Base-by-base conservation (phyloP, 2,888 invertebrate species). In the Callyntrura sp. region DNA sequence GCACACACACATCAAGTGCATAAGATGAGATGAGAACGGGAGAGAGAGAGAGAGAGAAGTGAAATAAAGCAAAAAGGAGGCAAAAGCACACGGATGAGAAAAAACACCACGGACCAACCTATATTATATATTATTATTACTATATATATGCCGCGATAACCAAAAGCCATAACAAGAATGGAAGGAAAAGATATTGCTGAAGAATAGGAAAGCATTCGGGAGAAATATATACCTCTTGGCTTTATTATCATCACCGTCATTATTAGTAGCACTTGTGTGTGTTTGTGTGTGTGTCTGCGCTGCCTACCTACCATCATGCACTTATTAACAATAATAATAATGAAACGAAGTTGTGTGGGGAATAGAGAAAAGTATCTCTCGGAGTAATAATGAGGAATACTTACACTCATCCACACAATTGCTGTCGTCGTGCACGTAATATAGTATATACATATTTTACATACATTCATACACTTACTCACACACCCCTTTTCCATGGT, bases 401-500 rank as follows among this genome's bases (percentile, higher is more conserved):
- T 43, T 17, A 43, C 43, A 1, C 14, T 23, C 73, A 4, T 60
- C 1, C 23, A 48, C 23, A 73, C 48, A 73, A 45, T 51, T 51
- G 76, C 35, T 55, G 57, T 78, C 60, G n/a, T n/a, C n/a, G n/a
- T n/a, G n/a, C n/a, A n/a, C n/a, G n/a, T n/a, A n/a, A n/a, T n/a
- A n/a, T n/a, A n/a, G 60, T 79, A 43, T 35, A 17, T 28, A 62
- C 60, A 79, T 86, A 70, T 87, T 45, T 51, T 70, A 48, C 78
- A 68, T n/a, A n/a, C n/a, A n/a, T n/a, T n/a, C n/a, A n/a, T n/a
- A n/a, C n/a, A n/a, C n/a, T n/a, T n/a, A n/a, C n/a, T n/a, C 62
- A 85, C 84, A 88, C 91, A 88, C 92, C 92, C 91, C 92, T 90
- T 91, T 91, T 81, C 90, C 91, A 92, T 93, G 92, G 87, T 92